These are phyloP conservation scores for Tenthredo scrophulariae DNA, from an alignment of 2,888 invertebrate species.

Conservation along the genomic window DNA sequence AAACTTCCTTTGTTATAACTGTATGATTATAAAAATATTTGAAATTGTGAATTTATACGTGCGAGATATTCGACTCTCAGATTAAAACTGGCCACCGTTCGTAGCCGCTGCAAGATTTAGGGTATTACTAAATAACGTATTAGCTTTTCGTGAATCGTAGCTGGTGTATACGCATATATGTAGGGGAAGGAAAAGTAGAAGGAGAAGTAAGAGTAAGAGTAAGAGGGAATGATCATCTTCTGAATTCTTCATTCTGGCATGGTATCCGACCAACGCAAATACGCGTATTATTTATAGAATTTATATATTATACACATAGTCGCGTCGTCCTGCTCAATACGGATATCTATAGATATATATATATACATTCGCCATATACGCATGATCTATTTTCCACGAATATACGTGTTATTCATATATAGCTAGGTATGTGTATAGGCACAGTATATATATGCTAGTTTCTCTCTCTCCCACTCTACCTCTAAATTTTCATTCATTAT, in stretches of 20 bases:
- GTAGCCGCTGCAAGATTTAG: not conserved
- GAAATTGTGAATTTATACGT: not conserved
- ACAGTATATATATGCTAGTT: not conserved
- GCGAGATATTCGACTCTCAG: not conserved
- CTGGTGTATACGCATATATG: not conserved
- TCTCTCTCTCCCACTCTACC: not conserved
- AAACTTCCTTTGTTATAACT: not conserved
- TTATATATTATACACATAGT: not conserved
- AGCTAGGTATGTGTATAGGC: not conserved
- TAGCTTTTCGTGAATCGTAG: conserved; percentile 13
- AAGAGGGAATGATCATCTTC: not conserved
- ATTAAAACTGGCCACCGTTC: conserved; percentile 21
- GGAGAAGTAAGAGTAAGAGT: not conserved
- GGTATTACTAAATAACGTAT: not conserved
- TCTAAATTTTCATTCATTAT: not conserved
- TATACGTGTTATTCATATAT: not conserved
- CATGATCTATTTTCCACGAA: conserved; percentile 4
- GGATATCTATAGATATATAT: not conserved
- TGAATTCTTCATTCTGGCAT: conserved; percentile 7
- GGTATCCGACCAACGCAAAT: conserved; percentile 24
- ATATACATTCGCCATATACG: not conserved
- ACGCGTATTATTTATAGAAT: conserved; percentile 6
- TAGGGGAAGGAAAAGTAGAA: not conserved
- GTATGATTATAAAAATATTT: not conserved
- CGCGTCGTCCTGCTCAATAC: not conserved